These are phyloP conservation scores for Reticulitermes speratus DNA, from an alignment of 1,140 invertebrate species.

Conservation along the genomic window DNA sequence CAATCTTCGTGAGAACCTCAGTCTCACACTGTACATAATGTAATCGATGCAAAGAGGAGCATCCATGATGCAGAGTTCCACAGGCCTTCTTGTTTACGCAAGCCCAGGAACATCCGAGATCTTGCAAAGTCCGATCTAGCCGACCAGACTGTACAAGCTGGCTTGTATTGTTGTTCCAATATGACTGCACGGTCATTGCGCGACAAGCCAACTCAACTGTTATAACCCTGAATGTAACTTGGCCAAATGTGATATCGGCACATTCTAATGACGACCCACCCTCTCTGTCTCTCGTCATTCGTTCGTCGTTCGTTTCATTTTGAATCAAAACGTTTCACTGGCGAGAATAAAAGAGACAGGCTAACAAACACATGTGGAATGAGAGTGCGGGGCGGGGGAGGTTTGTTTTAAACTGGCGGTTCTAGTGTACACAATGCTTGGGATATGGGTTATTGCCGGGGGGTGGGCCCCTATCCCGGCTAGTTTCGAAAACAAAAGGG, in stretches of 20 bases:
- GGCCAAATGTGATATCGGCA: constrained; percentile 24
- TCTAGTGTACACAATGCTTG: constrained; percentile 26
- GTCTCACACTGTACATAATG: not conserved
- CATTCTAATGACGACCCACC: constrained; percentile 24
- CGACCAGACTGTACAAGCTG: not conserved
- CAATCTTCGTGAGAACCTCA: too few relatives aligned
- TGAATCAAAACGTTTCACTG: constrained; percentile 30
- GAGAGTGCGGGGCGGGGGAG: not conserved
- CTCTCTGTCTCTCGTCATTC: not conserved
- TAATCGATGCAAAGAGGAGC: not conserved
- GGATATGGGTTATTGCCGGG: constrained; percentile 33
- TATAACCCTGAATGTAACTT: constrained; percentile 25
- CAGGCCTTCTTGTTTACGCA: too few relatives aligned
- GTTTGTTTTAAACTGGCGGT: constrained; percentile 18
- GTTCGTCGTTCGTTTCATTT: constrained; percentile 26
- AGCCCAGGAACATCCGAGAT: not conserved
- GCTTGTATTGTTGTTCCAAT: constrained; percentile 2
- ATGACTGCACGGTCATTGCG: constrained; percentile 3
- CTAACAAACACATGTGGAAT: constrained; percentile 22
- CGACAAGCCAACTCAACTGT: constrained; percentile 22
- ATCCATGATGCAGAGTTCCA: not conserved
- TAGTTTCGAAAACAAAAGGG: constrained; percentile 31
- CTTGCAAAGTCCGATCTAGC: not conserved
- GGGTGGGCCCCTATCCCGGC: constrained; percentile 14
- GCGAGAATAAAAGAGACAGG: constrained; percentile 28